Base-by-base conservation (phyloP, 2,888 invertebrate genomes). In the Agrochola litura region DNA sequence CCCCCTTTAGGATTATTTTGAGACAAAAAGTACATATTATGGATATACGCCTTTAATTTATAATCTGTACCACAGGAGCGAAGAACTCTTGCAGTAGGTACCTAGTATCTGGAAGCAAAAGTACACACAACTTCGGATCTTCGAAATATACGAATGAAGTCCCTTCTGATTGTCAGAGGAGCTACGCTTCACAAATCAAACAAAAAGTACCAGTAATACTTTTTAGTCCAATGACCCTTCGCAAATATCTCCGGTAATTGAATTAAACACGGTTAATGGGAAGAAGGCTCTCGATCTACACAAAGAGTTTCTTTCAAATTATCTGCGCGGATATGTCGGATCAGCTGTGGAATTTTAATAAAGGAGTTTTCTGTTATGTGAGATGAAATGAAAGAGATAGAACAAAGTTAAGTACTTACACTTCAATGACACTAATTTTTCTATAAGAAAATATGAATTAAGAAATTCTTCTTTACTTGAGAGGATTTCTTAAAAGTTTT, bases 201-300 rank as follows among this genome's bases (percentile, higher is more conserved):
- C 58, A 71, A 68, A 67, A 76, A 65, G 65, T 74, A 83, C 68
- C 49, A 14, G n/a, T 12, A 22, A 70, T 76, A 73, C 73, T 79
- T 71, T 76, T 49, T 76, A n/a, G 56, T 64, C 64, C 30, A 37
- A 76, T 41, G 64, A 70, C 69, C 69, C 52, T 71, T 52, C 64
- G 2, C 56, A 73, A 52, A 78, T 61, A 75, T 41, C 67, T 80
- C 52, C 10, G 43, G 54, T 80, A 76, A 74, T 82, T 82, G 79
- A 77, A 85, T 83, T 85, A 77, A 80, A 80, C 43, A 76, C 41
- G 76, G 68, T 68, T 85, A 85, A 82, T 85, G 68, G 79, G 63
- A 77, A 82, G 60, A 71, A 80, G 72, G 69, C 41, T 65, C 70
- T 60, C 71, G 75, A 58, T 76, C 41, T n/a, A 67, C 37, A 83